Base-by-base conservation (phyloP, 2,888 invertebrate genomes). In the Beris chalybata region DNA sequence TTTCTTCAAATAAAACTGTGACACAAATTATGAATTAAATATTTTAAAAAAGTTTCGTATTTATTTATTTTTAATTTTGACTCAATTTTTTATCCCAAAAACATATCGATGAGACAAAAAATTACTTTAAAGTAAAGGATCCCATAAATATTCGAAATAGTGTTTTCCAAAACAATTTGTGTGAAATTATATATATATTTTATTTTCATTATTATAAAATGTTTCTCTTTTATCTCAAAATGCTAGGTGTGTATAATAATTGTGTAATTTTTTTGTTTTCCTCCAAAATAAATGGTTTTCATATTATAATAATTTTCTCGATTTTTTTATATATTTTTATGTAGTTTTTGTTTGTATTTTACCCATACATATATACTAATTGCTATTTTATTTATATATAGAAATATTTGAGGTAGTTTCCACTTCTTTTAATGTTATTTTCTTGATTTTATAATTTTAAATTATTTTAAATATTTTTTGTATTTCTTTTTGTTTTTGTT, bases 331-430 rank as follows among this genome's bases (percentile, higher is more conserved):
- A 38, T 38, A 11, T 48, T 48, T 13, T 48, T 48, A 13, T 48
- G 15, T 13, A 48, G 48, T 48, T 48, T 48, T 48, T 48, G n/a
- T 48, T 48, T 48, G n/a, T 48, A 13, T 64, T 64, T 54, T 13
- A 54, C 44, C 64, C 64, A 65, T 65, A 65, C 64, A 65, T 65
- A 63, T 63, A 65, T 65, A 56, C 64, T 65, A 61, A 50, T 50
- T 50, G 55, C 53, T 56, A 54, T 53, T 53, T 67, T 56, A 63
- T 67, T 55, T 13, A 55, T 69, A 63, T 66, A 69, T 69, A 67
- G 66, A 69, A 69, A 67, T 69, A 66, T 66, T 69, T 69, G 66
- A 67, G 66, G 66, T 69, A 66, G 66, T 67, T 69, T 69, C 64
- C 64, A 67, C 61, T 69, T 53, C 65, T 63, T 55, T 66, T 59